A percentile compares a stretch with the other conserved stretches of the same genome.
Evolutionary conservation across 2,888 invertebrate genomes (phyloP).

Genomic region (Yponomeuta malinellus): DNA sequence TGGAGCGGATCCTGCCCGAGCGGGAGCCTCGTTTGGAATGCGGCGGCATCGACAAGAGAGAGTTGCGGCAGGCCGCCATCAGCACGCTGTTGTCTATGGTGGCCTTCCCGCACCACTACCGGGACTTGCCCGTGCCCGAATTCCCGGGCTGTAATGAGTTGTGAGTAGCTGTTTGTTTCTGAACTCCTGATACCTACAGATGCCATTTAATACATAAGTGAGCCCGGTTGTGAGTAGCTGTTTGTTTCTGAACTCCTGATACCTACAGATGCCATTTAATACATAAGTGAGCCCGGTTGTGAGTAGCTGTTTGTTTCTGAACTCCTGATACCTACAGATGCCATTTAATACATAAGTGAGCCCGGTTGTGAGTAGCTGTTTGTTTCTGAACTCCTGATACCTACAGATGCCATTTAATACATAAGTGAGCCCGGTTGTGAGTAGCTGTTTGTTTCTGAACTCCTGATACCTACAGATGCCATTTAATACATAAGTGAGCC

Average conservation of each 20-base stretch:
- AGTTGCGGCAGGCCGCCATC: conserved; percentile 93
- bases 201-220: too few relatives aligned
- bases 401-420: too few relatives aligned
- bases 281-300: conserved; percentile 75
- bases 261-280: conserved; percentile 84
- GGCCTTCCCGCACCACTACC: conserved; percentile 95
- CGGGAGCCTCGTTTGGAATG: conserved; percentile 85
- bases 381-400: too few relatives aligned
- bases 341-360: too few relatives aligned
- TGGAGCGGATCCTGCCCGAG: conserved; percentile 93
- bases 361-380: too few relatives aligned
- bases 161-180: conserved; percentile 35
- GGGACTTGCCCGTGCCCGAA: conserved; percentile 82
- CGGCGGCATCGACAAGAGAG: conserved; percentile 81
- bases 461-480: conserved; percentile 78
- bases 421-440: conserved; percentile 31
- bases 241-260: background rate
- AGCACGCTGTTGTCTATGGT: conserved; percentile 93
- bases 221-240: conserved; percentile 37
- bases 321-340: background rate
- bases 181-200: background rate
- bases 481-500: conserved; percentile 79
- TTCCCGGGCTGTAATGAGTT: conserved; percentile 77
- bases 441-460: conserved; percentile 24
- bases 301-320: conserved; percentile 27